Base-by-base conservation (phyloP, 2,797 vertebrate genomes). In the Chrosomus eos region DNA sequence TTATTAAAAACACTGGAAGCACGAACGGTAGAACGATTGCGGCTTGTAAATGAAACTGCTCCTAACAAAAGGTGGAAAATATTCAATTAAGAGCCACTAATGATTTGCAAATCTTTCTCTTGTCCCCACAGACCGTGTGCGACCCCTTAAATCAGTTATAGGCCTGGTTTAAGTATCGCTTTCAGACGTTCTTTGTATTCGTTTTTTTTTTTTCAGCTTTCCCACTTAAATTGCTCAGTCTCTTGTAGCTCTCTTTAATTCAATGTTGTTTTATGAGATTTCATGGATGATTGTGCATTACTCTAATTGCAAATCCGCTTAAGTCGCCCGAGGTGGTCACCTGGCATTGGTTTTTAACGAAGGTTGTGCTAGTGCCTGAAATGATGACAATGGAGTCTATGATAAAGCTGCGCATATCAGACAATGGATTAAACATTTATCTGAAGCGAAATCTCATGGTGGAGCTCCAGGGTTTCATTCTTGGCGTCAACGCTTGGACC, bases 181-280 rank as follows among this genome's bases (percentile, higher is more conserved):
- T 84, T 82, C 85, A 70, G 13, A 62, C 21, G 23, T 58, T 68
- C n/a, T 86, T 72, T 86, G 36, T 71, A 26, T 51, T 81, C 16
- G 8, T 62, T 60, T 55, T 21, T 55, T 28, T 58, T 23, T 58
- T 38, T 11, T 13, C 31, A 67, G 28, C 60, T 38, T 36, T n/a
- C 36, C 19, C 66, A 7, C 86, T 84, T 87, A 88, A 83, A 88
- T 85, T 79, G 74, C 72, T 89, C 83, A 81, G 84, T 51, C 70
- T 67, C 76, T 31, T 13, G 67, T 73, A 58, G 77, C 85, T 88
- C 72, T 5, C 28, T 88, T 91, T 91, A 91, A 90, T 88, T 90
- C 73, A 83, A 71, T 83, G 77, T 73, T 83, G 84, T 80, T 87
- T 81, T 72, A 82, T 80, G 4, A 53, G 76, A 76, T 86, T 89